These are phyloP conservation scores for Frieseomelitta varia DNA, from an alignment of 1,140 invertebrate species.

Conservation along the genomic window DNA sequence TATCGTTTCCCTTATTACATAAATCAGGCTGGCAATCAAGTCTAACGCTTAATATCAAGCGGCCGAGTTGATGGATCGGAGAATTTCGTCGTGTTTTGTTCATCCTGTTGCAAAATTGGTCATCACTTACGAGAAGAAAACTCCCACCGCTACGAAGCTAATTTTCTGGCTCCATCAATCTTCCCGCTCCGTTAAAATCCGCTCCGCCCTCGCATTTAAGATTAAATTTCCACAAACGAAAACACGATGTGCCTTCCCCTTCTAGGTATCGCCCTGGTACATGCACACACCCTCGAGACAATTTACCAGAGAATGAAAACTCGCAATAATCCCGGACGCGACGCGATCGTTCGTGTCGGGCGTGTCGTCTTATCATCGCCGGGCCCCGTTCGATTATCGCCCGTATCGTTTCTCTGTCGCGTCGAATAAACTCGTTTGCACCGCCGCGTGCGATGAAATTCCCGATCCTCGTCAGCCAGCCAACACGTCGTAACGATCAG, in stretches of 20 bases:
- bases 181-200: not conserved
- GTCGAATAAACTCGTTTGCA: not conserved
- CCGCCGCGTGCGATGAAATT: not conserved
- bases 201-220: not conserved
- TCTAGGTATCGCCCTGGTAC: not conserved
- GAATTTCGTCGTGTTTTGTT: conserved; percentile 11
- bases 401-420: not conserved
- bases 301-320: not conserved
- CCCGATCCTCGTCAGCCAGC: conserved; percentile 3
- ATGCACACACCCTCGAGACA: not conserved
- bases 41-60: not conserved
- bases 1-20: not conserved
- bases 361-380: not conserved
- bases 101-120: conserved; percentile 4
- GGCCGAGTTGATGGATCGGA: not conserved
- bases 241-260: not conserved
- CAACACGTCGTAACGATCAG: conserved; percentile 24
- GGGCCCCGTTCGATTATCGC: not conserved
- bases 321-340: not conserved
- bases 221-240: conserved; percentile 16
- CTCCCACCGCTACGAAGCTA: not conserved
- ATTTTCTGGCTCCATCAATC: conserved; percentile 26
- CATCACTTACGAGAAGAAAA: not conserved
- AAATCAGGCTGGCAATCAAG: not conserved
- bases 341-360: not conserved